Percentiles rank a stretch among this genome's conserved stretches.
phyloP scores from a whole-genome alignment of 2,797 vertebrate genomes.

The Epinephelus coioides region DNA sequence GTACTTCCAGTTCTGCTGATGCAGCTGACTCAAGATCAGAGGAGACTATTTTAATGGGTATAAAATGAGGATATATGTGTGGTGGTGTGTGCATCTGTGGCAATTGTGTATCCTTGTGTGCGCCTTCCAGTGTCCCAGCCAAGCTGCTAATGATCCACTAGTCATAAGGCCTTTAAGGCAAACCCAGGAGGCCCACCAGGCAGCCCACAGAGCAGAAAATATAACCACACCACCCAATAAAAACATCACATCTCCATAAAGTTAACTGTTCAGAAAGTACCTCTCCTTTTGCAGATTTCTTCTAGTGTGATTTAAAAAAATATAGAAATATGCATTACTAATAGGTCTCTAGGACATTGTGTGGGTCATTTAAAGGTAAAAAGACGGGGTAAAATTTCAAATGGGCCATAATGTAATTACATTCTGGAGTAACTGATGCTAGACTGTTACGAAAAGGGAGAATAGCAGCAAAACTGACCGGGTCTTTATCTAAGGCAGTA shows the following conservation, averaged over 20 bases:
- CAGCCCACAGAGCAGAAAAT: constrained; percentile 47
- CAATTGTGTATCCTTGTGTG: constrained; percentile 24
- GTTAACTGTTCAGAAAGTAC: constrained; percentile 43
- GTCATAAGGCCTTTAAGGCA: constrained; percentile 56
- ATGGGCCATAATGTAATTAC: constrained; percentile 4
- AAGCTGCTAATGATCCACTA: constrained; percentile 62
- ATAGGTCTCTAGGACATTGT: constrained; percentile 26
- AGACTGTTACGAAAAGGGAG: neutral
- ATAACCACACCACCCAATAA: constrained; percentile 49
- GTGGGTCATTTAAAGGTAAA: constrained; percentile 25
- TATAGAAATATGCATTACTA: constrained; percentile 16
- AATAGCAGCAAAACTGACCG: constrained; percentile 3
- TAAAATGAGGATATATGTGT: constrained; percentile 48
- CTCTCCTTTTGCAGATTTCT: constrained; percentile 23
- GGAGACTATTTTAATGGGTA: constrained; percentile 48
- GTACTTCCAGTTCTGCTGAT: constrained; percentile 41
- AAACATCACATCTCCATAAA: constrained; percentile 58
- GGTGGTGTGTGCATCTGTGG: constrained; percentile 20
- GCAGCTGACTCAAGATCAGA: constrained; percentile 50
- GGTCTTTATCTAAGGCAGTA: constrained; percentile 7
- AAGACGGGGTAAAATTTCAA: constrained; percentile 20
- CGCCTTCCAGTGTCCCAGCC: constrained; percentile 41
- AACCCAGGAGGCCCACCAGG: constrained; percentile 59
- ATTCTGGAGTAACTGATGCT: neutral
- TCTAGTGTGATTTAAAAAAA: neutral